These are phyloP conservation scores for Streptopelia turtur DNA, from an alignment of 2,797 vertebrate species.

Conservation along the genomic window DNA sequence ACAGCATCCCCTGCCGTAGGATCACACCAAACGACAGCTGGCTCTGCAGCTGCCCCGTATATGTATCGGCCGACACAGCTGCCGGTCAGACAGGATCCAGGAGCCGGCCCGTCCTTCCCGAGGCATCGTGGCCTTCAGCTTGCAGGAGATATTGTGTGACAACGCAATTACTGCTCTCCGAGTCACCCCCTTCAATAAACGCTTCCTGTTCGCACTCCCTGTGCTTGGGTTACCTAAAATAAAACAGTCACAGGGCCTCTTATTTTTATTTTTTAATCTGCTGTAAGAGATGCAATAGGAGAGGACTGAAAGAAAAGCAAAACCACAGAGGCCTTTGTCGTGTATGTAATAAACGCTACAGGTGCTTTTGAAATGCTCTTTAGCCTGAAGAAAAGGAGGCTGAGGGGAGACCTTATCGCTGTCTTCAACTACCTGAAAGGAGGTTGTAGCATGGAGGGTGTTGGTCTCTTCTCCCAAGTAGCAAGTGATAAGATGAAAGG, in stretches of 20 bases:
- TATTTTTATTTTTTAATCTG: not conserved
- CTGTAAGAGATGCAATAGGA: not conserved
- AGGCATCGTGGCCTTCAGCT: conserved; percentile 72
- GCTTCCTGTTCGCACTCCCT: conserved; percentile 8
- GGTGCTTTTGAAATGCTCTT: not conserved
- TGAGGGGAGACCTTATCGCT: no score
- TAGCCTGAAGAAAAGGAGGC: no score
- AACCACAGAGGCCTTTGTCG: not conserved
- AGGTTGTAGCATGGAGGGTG: no score
- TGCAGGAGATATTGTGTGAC: conserved; percentile 35
- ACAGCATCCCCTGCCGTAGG: conserved; percentile 88
- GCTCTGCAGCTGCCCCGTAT: conserved; percentile 93
- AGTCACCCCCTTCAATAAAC: not conserved
- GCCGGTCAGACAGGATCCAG: conserved; percentile 87
- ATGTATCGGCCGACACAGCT: conserved; percentile 91
- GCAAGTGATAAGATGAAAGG: no score
- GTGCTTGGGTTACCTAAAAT: conserved; percentile 5
- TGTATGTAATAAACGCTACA: not conserved
- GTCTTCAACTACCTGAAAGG: no score
- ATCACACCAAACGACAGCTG: conserved; percentile 93
- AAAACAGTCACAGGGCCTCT: not conserved
- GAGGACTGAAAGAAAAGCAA: not conserved
- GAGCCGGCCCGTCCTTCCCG: conserved; percentile 85
- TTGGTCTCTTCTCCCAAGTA: no score
- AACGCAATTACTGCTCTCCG: not conserved